Percentiles rank a stretch among this genome's conserved stretches.
Conservation (phyloP, 1,140 invertebrate species). For the Neoseiulus cucumeris region DNA sequence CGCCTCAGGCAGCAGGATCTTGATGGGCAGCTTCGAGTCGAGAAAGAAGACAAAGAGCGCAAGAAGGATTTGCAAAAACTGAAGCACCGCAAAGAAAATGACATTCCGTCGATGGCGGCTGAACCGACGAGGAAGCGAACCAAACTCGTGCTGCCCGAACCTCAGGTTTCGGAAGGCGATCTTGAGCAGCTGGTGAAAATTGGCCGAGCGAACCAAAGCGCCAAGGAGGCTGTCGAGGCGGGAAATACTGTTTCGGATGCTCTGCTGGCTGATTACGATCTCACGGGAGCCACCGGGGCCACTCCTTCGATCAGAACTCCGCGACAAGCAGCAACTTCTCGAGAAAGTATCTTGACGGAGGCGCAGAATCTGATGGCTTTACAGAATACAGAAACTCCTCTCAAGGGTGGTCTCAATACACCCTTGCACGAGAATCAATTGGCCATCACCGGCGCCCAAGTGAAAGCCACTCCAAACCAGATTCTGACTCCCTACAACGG, state of each 20-base stretch:
- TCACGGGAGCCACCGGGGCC: slow-evolving; percentile 45
- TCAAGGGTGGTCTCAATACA: slow-evolving; percentile 86
- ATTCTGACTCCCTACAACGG: slow-evolving; percentile 22
- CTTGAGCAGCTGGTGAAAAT: slow-evolving; percentile 77
- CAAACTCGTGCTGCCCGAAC: slow-evolving; percentile 83
- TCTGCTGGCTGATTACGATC: slow-evolving; percentile 71
- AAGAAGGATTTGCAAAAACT: slow-evolving; percentile 77
- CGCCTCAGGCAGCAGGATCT: slow-evolving; percentile 72
- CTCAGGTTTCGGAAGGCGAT: slow-evolving; percentile 76
- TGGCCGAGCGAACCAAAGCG: slow-evolving; percentile 79
- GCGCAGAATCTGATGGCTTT: slow-evolving; percentile 96
- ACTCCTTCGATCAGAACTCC: slow-evolving; percentile 49
- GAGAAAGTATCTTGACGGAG: slow-evolving; percentile 49
- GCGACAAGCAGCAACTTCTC: slow-evolving; percentile 48
- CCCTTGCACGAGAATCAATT: slow-evolving; percentile 74
- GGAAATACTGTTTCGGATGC: slow-evolving; percentile 59
- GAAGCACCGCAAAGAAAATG: slow-evolving; percentile 87
- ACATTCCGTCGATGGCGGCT: slow-evolving; percentile 74
- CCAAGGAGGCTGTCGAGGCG: slow-evolving; percentile 69
- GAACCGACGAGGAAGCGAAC: slow-evolving; percentile 81
- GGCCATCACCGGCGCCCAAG: slow-evolving; percentile 20
- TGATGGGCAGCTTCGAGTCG: slow-evolving; percentile 68
- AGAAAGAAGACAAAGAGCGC: slow-evolving; percentile 68
- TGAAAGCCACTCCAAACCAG: slow-evolving; percentile 16
- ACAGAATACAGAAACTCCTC: slow-evolving; percentile 85